Base-by-base conservation (phyloP, 2,797 vertebrate genomes). In the Apogon hyalosoma region DNA sequence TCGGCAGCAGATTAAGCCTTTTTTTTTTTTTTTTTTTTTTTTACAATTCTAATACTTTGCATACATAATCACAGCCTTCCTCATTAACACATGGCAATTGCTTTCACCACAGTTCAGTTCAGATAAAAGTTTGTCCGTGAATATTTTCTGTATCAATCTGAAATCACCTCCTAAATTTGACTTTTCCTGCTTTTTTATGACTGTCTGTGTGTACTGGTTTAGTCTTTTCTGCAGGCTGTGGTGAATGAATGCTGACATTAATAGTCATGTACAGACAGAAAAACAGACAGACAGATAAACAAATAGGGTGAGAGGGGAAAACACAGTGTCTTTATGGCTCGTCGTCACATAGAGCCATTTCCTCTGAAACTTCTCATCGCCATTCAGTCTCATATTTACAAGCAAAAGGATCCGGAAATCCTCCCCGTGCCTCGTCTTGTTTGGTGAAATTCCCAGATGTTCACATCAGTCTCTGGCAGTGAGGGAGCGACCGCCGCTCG, bases 321-420 rank as follows among this genome's bases (percentile, higher is more conserved):
- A 80, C 87, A 90, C 88, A 88, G 86, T 87, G 88, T 90, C 75
- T 82, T 83, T 50, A 68, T 78, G 84, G 87, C 87, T 86, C 77
- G 0, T 65, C 66, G 38, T 74, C 38, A 42, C 60, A 41, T 33
- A 3, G 65, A 85, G 80, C 82, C 79, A 67, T 72, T 70, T 87
- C 64, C 81, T 82, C 52, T 54, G 66, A 73, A 80, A 70, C 3
- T 40, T 65, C 67, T 70, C 70, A 24, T 55, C 41, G 10, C 18
- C 19, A 1, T 19, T 18, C 70, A 72, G 84, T 87, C 59, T 90
- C 61, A 15, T 89, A 89, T 92, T 85, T 91, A 89, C 88, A 92
- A 14, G 18, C 67, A 74, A 75, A 68, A 73, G 53, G 56, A 57
- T 50, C 66, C 7, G 33, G 69, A 77, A 80, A 77, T 58, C 69